Base-by-base conservation (phyloP, 2,113 vertebrate species). In the Centropus bengalensis region DNA sequence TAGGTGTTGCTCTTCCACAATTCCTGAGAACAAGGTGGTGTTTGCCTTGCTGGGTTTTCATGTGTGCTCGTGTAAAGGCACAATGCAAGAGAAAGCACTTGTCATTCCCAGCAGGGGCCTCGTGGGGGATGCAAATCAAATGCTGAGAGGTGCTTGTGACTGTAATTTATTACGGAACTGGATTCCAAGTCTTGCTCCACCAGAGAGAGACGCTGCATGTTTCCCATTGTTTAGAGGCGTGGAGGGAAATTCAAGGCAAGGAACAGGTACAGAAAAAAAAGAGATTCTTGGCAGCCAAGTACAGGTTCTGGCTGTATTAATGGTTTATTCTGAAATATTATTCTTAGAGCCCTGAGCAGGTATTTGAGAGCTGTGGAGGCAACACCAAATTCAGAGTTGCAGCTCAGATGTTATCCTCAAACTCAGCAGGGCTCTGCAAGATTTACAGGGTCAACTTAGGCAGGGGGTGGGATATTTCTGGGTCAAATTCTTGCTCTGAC, bases 161-260 rank as follows among this genome's bases (percentile, higher is more conserved):
- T 1, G 54, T 11, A 14, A 13, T 20, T 62, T 47, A 12, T 14
- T 38, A 12, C 1, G 32, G 45, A 81, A 12, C 69, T 44, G 40
- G 14, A 4, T 9, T 75, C 27, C 10, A 3, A 4, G 18, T 40
- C 47, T 32, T 8, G 54, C 52, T 30, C 3, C 33, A 6, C 40
- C 70, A 15, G 27, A 15, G 27, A 5, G 38, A 7, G 2, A 9
- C 0, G 14, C 22, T 21, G 55, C 17, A 5, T 3, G 0, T 19
- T 6, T 28, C 27, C 52, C 58, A 36, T 24, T 33, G 51, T 32
- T 45, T 5, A 30, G 42, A 5, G 21, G 68, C 1, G 26, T 13
- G 26, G 30, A 19, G 49, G 54, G 78, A 27, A 82, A 55, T 4
- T 5, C 7, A 32, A 32, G 21, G 28, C 14, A 42, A 30, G 62